Percentiles rank a stretch among this genome's conserved stretches.
Conservation (phyloP, 2,888 invertebrate genomes). For the Gymnocheta viridis region DNA sequence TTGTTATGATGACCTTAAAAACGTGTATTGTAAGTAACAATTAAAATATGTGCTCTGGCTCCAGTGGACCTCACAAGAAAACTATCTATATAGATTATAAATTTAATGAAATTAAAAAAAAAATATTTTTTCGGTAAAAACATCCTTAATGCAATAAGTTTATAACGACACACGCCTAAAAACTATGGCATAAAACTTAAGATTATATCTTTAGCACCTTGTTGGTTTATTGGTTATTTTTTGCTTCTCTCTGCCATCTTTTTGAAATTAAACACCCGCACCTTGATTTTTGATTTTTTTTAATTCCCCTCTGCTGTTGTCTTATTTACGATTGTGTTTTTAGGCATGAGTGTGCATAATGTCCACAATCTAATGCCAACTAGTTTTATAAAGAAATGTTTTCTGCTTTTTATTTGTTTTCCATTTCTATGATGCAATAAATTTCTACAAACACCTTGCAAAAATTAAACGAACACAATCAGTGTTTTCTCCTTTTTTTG, state of each 20-base stretch:
- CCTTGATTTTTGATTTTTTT: conserved; percentile 31
- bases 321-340: conserved; percentile 26
- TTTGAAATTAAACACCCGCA: conserved; percentile 55
- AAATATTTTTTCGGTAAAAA: background rate
- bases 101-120: conserved; percentile 40
- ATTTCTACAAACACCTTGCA: conserved; percentile 65
- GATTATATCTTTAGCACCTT: conserved; percentile 64
- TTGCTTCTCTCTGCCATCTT: background rate
- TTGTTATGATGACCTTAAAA: conserved; percentile 50
- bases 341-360: conserved; percentile 5
- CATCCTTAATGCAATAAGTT: background rate
- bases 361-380: conserved; percentile 21
- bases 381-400: conserved; percentile 14
- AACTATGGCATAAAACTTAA: conserved; percentile 45
- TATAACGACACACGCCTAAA: conserved; percentile 45
- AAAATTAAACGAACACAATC: conserved; percentile 20
- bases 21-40: conserved; percentile 25
- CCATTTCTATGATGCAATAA: conserved; percentile 58
- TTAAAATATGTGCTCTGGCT: background rate
- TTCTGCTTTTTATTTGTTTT: conserved; percentile 8
- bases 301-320: background rate
- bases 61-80: conserved; percentile 20
- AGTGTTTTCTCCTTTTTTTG: conserved; percentile 29
- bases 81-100: background rate
- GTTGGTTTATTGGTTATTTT: background rate